phyloP scores from a whole-genome alignment of 1,140 invertebrate genomes.

The Diabrotica virgifera region DNA sequence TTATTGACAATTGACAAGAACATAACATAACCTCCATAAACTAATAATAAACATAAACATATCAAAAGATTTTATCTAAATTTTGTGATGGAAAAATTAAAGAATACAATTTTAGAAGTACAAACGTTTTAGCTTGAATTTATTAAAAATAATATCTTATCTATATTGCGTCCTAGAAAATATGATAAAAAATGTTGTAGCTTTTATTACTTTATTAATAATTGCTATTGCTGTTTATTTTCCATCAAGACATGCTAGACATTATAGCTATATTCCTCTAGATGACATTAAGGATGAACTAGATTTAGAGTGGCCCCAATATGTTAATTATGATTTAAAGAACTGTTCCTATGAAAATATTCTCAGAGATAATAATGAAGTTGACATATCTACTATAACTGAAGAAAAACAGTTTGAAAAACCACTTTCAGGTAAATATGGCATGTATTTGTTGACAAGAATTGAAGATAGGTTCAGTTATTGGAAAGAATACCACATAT shows the following conservation, averaged over 20 bases:
- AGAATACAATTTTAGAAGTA: no score
- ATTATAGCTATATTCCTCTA: conserved; percentile 36
- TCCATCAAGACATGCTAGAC: conserved; percentile 40
- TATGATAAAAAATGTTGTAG: conserved; percentile 16
- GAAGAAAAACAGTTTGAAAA: conserved; percentile 15
- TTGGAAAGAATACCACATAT: not conserved
- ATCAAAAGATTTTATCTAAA: no score
- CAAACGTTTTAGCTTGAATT: no score
- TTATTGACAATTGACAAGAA: no score
- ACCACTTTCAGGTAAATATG: conserved; percentile 25
- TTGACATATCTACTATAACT: conserved; percentile 28
- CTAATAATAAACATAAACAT: no score
- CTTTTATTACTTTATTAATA: conserved; percentile 24
- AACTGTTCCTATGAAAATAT: conserved; percentile 37
- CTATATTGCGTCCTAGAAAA: not conserved
- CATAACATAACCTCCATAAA: no score
- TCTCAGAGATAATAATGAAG: conserved; percentile 33
- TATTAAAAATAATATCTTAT: no score
- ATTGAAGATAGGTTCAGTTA: conserved; percentile 4
- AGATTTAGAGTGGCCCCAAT: conserved; percentile 15
- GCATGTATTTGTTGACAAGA: not conserved
- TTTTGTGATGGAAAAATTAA: no score
- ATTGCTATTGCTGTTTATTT: conserved; percentile 34
- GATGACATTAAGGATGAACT: conserved; percentile 32
- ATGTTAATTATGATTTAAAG: conserved; percentile 26